Conservation (phyloP, 2,113 vertebrate genomes). For the Herpailurus yagouaroundi region DNA sequence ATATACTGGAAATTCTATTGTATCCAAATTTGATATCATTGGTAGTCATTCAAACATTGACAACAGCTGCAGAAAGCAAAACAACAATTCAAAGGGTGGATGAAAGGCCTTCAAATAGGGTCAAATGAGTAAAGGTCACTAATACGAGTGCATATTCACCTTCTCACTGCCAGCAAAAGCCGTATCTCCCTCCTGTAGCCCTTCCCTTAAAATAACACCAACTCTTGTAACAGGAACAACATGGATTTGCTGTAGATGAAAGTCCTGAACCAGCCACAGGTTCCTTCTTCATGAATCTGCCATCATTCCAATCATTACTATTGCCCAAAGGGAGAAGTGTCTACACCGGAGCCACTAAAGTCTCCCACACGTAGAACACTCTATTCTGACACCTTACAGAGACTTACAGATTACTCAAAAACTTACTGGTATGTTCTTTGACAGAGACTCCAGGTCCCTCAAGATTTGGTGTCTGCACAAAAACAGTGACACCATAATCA, state of each 20-base stretch:
- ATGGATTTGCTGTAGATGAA: neutral
- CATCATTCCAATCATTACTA: neutral
- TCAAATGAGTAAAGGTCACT: neutral
- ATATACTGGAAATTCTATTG: neutral
- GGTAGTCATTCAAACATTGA: neutral
- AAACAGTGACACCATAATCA: conserved; percentile 91
- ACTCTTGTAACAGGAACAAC: neutral
- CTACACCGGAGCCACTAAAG: neutral
- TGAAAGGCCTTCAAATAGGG: neutral
- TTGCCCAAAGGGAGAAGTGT: neutral
- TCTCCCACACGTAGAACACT: neutral
- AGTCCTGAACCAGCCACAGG: neutral
- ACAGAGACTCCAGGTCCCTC: conserved; percentile 94
- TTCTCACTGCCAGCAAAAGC: neutral
- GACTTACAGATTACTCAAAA: neutral
- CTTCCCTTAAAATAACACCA: neutral
- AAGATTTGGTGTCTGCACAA: conserved; percentile 96
- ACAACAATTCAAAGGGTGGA: neutral
- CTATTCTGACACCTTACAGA: neutral
- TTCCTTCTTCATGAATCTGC: neutral
- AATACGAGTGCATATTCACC: neutral
- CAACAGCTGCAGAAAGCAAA: neutral
- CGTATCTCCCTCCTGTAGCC: neutral
- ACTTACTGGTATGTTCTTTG: conserved; percentile 91
- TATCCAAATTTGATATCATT: neutral